phyloP scores from a whole-genome alignment of 2,888 invertebrate species.

The Hirudinaria manillensis region DNA sequence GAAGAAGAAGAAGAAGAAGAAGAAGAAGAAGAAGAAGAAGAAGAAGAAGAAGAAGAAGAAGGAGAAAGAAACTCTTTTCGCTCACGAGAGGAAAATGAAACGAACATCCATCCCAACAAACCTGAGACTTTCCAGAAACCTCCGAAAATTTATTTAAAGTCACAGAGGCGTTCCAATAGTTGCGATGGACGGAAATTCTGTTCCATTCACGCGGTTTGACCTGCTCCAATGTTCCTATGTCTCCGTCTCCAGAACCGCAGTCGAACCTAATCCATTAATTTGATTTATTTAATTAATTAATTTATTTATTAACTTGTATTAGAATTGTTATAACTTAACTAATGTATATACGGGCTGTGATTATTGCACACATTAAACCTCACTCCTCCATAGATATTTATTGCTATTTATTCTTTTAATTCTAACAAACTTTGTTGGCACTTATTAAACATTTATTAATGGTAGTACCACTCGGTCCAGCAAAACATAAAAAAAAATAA shows the following conservation, averaged over 20 bases:
- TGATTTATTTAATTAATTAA: no score
- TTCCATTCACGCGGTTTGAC: slow-evolving; percentile 14
- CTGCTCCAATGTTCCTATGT: slow-evolving; percentile 1
- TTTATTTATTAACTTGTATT: no score
- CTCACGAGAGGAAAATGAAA: background rate
- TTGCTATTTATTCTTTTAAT: no score
- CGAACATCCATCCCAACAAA: background rate
- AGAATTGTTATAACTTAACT: no score
- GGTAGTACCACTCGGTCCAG: no score
- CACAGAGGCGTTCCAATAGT: slow-evolving; percentile 1
- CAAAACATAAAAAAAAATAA: no score
- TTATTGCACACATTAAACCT: no score
- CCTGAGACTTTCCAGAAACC: slow-evolving; percentile 17
- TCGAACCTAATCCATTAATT: slow-evolving; percentile 7
- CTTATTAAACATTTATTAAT: no score
- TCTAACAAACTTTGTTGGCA: no score
- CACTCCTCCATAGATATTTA: no score
- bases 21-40: background rate
- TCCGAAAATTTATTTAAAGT: slow-evolving; percentile 7
- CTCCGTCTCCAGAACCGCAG: slow-evolving; percentile 22
- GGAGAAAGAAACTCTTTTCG: background rate
- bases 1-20: background rate
- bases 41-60: background rate
- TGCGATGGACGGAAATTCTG: background rate
- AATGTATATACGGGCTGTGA: no score